Evolutionary conservation across 2,113 vertebrate species (phyloP).

Genomic region (Coturnix japonica): DNA sequence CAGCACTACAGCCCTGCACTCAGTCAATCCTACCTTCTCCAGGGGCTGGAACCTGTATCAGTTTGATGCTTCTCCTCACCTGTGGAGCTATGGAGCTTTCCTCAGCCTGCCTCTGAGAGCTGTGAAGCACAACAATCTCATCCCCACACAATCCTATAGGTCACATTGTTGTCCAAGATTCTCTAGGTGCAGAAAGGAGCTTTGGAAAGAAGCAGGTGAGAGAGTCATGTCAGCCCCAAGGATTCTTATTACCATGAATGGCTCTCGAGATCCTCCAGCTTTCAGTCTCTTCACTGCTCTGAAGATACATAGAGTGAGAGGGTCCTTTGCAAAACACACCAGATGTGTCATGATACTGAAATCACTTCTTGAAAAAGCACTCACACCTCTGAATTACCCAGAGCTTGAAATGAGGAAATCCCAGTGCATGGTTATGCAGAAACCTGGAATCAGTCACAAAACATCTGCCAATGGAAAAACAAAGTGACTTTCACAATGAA

Average conservation of each 20-base stretch:
- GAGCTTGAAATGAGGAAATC: not conserved
- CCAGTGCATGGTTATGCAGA: fast-evolving
- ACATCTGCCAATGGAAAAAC: not conserved
- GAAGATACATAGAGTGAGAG: fast-evolving
- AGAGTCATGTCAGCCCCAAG: not conserved
- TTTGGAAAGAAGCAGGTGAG: not conserved
- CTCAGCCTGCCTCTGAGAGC: not conserved
- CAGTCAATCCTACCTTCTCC: not conserved
- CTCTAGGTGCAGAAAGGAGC: not conserved
- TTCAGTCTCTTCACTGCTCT: not conserved
- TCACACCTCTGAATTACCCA: not conserved
- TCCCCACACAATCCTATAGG: not conserved
- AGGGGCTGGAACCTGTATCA: not conserved
- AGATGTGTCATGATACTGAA: not conserved
- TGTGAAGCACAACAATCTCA: not conserved
- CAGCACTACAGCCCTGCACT: not conserved
- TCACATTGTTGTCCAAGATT: not conserved
- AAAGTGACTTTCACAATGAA: not conserved
- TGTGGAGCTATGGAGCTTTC: fast-evolving
- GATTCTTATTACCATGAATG: not conserved
- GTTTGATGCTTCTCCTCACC: not conserved
- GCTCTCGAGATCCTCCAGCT: not conserved
- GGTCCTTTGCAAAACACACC: not conserved
- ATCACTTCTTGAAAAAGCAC: not conserved
- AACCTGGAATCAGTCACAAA: not conserved